These are phyloP conservation scores for Thera britannica DNA, from an alignment of 2,888 invertebrate genomes.

Conservation along the genomic window DNA sequence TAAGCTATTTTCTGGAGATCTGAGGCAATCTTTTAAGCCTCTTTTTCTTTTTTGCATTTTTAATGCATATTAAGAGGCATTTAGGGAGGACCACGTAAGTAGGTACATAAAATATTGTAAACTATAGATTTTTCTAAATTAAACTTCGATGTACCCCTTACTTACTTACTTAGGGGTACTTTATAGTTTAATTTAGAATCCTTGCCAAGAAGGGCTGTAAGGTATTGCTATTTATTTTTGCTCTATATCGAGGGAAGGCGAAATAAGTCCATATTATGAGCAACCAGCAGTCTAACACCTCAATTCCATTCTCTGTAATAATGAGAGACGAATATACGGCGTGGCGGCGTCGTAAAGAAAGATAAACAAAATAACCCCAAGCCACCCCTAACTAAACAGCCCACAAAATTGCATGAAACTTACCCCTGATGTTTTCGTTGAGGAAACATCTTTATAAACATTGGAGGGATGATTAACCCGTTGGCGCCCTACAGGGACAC, in stretches of 20 bases:
- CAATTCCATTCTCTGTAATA: conserved; percentile 19
- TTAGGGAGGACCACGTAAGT: too few species aligned
- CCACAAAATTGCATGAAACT: conserved; percentile 36
- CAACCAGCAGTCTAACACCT: conserved; percentile 21
- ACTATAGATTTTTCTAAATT: too few species aligned
- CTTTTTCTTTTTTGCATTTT: too few species aligned
- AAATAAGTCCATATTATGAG: conserved; percentile 13
- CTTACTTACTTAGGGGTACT: too few species aligned
- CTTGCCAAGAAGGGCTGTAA: background rate
- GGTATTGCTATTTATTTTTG: conserved; percentile 1
- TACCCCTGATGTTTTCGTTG: conserved; percentile 36
- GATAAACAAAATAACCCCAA: conserved; percentile 39
- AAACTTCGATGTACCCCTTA: too few species aligned
- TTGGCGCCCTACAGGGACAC: conserved; percentile 48
- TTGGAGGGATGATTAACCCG: conserved; percentile 48
- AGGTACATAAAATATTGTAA: too few species aligned
- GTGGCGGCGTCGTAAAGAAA: conserved; percentile 23
- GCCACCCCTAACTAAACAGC: conserved; percentile 21
- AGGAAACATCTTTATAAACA: conserved; percentile 46
- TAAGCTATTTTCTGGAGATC: too few species aligned
- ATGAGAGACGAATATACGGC: conserved; percentile 16
- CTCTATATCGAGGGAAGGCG: background rate
- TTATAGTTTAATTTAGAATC: background rate
- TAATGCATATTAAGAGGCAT: too few species aligned
- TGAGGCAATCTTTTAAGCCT: too few species aligned